These are phyloP conservation scores for Nycticryphes semicollaris DNA, from an alignment of 2,113 vertebrate species.

Conservation along the genomic window DNA sequence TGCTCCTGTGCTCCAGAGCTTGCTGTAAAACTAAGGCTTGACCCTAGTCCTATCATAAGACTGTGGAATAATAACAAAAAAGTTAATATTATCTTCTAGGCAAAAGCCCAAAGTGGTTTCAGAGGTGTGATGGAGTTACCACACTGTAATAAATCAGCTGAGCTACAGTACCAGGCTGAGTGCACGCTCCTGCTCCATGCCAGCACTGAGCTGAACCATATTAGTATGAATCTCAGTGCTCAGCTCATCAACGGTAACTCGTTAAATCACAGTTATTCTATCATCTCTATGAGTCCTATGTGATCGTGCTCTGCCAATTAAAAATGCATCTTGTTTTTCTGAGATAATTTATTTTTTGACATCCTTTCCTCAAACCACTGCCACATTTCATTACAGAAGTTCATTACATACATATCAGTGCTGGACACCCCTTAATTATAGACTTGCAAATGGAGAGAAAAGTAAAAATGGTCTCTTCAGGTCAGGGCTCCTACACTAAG, in stretches of 20 bases:
- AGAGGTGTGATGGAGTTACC: neutral
- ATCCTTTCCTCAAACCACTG: neutral
- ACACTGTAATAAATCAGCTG: neutral
- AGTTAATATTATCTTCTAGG: neutral
- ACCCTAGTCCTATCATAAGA: too few species aligned
- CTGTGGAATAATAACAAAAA: neutral
- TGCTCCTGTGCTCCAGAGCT: neutral
- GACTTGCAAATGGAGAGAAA: neutral
- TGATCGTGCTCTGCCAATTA: neutral
- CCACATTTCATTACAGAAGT: neutral
- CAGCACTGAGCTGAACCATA: neutral
- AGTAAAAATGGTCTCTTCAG: neutral
- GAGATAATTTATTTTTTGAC: conserved; percentile 13
- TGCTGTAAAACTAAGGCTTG: neutral
- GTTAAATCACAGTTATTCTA: neutral
- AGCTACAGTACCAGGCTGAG: neutral
- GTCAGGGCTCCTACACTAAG: neutral
- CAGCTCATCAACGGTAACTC: neutral
- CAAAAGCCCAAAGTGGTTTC: neutral
- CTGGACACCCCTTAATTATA: neutral
- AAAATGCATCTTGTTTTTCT: neutral
- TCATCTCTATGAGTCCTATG: neutral
- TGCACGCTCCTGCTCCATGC: fast-evolving
- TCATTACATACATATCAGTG: neutral
- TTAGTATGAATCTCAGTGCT: neutral